Percentiles rank a stretch among this genome's conserved stretches.
phyloP scores from a whole-genome alignment of 1,140 invertebrate genomes.

The Magallana ariakensis region DNA sequence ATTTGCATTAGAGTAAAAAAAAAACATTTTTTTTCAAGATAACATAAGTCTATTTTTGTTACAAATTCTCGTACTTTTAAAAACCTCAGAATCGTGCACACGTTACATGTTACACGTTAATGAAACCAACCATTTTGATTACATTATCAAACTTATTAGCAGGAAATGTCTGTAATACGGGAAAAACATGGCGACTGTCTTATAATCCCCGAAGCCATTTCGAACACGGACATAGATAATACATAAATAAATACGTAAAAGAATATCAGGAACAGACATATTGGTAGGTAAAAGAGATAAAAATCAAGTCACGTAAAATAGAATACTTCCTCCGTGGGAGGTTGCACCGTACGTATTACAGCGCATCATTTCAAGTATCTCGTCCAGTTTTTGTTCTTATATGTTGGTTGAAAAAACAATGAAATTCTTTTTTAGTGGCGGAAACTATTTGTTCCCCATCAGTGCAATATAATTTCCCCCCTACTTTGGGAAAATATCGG shows the following conservation, averaged over 20 bases:
- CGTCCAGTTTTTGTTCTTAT: background rate
- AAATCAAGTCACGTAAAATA: background rate
- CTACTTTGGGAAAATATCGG: background rate
- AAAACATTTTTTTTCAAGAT: background rate
- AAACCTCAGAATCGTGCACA: too few relatives aligned
- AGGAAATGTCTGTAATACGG: too few relatives aligned
- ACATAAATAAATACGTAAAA: background rate
- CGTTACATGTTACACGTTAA: too few relatives aligned
- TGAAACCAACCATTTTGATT: too few relatives aligned
- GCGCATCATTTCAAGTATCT: background rate
- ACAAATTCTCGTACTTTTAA: background rate
- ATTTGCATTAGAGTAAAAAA: too few relatives aligned
- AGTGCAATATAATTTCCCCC: background rate
- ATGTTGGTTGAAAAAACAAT: too few relatives aligned
- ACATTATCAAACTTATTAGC: too few relatives aligned
- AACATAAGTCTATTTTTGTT: background rate
- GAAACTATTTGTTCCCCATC: background rate
- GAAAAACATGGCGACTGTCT: background rate
- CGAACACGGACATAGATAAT: background rate
- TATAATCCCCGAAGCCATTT: background rate
- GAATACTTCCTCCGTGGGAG: background rate
- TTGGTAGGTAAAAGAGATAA: background rate
- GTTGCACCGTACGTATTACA: background rate
- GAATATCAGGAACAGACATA: background rate
- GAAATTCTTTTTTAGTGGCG: background rate